phyloP scores from a whole-genome alignment of 2,113 vertebrate genomes.

The Larimichthys crocea region DNA sequence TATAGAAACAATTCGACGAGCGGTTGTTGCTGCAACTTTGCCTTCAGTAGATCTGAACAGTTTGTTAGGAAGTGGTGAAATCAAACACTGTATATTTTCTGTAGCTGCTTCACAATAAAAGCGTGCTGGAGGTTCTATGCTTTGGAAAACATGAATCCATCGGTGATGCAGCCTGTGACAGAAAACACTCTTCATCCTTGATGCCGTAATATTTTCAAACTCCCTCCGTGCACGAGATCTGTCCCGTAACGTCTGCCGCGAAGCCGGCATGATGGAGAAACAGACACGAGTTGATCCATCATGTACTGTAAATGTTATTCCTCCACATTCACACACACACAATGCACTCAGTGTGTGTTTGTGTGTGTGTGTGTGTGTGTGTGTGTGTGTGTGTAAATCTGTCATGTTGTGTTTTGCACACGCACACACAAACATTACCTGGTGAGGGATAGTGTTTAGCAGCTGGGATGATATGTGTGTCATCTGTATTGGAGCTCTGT shows the following conservation, averaged over 20 bases:
- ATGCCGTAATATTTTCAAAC: not conserved
- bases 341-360: not conserved
- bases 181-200: not conserved
- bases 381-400: slow-evolving; percentile 6
- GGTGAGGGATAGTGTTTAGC: slow-evolving; percentile 38
- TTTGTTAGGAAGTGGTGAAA: too few relatives aligned
- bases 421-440: slow-evolving; percentile 10
- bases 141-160: not conserved
- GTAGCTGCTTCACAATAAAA: too few relatives aligned
- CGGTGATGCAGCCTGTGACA: not conserved
- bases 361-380: too few relatives aligned
- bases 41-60: too few relatives aligned
- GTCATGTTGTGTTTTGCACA: slow-evolving; percentile 21
- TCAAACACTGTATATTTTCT: too few relatives aligned
- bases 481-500: slow-evolving; percentile 71
- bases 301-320: not conserved
- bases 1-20: too few relatives aligned
- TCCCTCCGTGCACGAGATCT: not conserved
- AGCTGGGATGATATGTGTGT: slow-evolving; percentile 68
- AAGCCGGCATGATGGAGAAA: too few relatives aligned
- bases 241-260: too few relatives aligned
- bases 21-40: too few relatives aligned
- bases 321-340: not conserved
- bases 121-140: too few relatives aligned
- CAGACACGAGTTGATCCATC: not conserved